A percentile compares a stretch with the other conserved stretches of the same genome.
Evolutionary conservation across 2,113 vertebrate genomes (phyloP).

Genomic region (Pycnonotus jocosus): DNA sequence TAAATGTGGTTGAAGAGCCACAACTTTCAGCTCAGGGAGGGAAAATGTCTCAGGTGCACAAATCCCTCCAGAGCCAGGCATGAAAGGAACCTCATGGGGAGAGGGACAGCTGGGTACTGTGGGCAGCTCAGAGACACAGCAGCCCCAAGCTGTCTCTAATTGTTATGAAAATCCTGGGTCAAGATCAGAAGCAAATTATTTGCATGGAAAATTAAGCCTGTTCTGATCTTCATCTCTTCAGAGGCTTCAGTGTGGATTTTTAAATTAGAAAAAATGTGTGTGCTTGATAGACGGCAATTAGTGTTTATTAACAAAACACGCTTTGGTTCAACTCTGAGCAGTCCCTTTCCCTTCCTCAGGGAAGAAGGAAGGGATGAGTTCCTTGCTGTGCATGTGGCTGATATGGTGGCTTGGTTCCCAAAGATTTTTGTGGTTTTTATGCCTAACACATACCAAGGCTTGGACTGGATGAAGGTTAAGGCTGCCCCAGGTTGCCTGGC

Average conservation of each 20-base stretch:
- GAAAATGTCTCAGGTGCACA: slow-evolving; percentile 3
- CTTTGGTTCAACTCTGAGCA: not conserved
- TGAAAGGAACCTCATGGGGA: not conserved
- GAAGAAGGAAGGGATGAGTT: not conserved
- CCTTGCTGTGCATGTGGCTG: not conserved
- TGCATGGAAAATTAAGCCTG: not conserved
- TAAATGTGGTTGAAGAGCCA: not conserved
- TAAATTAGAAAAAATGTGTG: slow-evolving; percentile 54
- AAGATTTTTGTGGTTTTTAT: not conserved
- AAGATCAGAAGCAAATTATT: slow-evolving; percentile 33
- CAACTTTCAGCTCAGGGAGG: not conserved
- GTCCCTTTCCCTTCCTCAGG: not conserved
- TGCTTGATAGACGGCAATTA: slow-evolving; percentile 22
- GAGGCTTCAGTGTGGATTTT: slow-evolving; percentile 3
- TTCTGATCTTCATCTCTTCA: slow-evolving; percentile 36
- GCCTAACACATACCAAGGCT: not conserved
- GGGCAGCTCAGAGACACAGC: not conserved
- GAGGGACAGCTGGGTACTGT: not conserved
- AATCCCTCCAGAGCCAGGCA: not conserved
- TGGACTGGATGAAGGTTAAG: not conserved
- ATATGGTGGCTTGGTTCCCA: not conserved
- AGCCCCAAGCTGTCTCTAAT: not conserved
- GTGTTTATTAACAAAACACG: not conserved
- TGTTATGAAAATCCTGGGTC: slow-evolving; percentile 35
- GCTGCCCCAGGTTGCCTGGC: not conserved